A percentile compares a stretch with the other conserved stretches of the same genome.
phyloP scores from a whole-genome alignment of 2,797 vertebrate species.

The Cossypha polioptera region DNA sequence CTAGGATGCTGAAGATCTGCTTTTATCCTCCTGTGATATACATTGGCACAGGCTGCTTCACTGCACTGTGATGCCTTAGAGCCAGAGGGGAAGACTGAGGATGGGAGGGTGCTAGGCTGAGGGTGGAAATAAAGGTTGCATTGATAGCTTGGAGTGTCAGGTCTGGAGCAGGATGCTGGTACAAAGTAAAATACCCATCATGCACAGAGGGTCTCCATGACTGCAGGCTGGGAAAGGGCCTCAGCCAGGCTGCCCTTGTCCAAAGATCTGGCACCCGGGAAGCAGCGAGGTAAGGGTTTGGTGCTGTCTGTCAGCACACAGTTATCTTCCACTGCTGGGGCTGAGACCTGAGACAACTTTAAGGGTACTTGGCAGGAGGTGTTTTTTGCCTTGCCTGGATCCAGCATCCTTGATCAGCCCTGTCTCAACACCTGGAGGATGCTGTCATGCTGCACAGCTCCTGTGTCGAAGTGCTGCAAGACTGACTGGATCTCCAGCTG shows the following conservation, averaged over 20 bases:
- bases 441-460: rapidly evolving
- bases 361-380: not conserved
- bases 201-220: rapidly evolving
- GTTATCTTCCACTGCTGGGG: not conserved
- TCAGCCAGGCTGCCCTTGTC: not conserved
- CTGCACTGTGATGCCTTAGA: rapidly evolving
- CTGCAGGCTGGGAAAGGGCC: rapidly evolving
- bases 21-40: not conserved
- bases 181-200: not conserved
- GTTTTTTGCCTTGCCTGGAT: not conserved
- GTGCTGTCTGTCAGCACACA: rapidly evolving
- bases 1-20: not conserved
- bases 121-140: not conserved
- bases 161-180: not conserved
- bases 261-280: not conserved
- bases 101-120: not conserved
- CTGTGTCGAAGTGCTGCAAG: not conserved
- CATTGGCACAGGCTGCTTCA: not conserved
- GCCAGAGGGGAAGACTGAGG: not conserved
- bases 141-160: not conserved
- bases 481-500: conserved; percentile 8
- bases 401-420: not conserved
- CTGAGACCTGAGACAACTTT: not conserved
- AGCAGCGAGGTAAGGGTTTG: not conserved
- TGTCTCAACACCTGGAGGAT: not conserved